A percentile compares a stretch with the other conserved stretches of the same genome.
These are phyloP conservation scores for Dasysyrphus tricinctus DNA, from an alignment of 2,888 invertebrate species.

Conservation along the genomic window DNA sequence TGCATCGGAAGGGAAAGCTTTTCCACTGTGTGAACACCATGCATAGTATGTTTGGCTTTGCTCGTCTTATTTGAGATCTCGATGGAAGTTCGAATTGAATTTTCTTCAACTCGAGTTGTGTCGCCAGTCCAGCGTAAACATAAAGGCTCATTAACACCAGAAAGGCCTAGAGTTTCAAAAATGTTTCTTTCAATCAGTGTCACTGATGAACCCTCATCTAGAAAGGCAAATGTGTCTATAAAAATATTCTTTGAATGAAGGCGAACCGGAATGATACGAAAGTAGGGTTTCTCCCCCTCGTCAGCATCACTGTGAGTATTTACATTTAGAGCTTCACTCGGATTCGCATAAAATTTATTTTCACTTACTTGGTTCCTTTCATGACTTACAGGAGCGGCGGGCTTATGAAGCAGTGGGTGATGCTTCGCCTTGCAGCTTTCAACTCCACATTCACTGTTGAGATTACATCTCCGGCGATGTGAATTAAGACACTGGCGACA, in stretches of 20 bases:
- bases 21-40: conserved; percentile 35
- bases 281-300: conserved; percentile 27
- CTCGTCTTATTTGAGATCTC: background rate
- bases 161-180: conserved; percentile 23
- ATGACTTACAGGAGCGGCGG: too few species aligned
- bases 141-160: conserved; percentile 13
- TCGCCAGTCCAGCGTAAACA: conserved; percentile 49
- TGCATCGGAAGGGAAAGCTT: conserved; percentile 35
- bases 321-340: background rate
- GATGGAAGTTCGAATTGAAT: background rate
- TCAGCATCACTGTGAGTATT: conserved; percentile 42
- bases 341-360: background rate
- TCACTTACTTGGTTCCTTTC: conserved; percentile 31
- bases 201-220: conserved; percentile 47
- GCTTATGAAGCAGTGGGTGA: too few species aligned
- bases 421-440: background rate
- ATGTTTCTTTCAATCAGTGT: conserved; percentile 25
- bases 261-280: conserved; percentile 6
- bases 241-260: conserved; percentile 30
- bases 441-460: conserved; percentile 30
- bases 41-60: conserved; percentile 12
- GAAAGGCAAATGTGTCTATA: conserved; percentile 43
- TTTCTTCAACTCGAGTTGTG: conserved; percentile 27
- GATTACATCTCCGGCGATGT: conserved; percentile 42
- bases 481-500: conserved; percentile 40